Evolutionary conservation across 2,113 vertebrate genomes (phyloP).

Genomic region (Hippolais icterina): DNA sequence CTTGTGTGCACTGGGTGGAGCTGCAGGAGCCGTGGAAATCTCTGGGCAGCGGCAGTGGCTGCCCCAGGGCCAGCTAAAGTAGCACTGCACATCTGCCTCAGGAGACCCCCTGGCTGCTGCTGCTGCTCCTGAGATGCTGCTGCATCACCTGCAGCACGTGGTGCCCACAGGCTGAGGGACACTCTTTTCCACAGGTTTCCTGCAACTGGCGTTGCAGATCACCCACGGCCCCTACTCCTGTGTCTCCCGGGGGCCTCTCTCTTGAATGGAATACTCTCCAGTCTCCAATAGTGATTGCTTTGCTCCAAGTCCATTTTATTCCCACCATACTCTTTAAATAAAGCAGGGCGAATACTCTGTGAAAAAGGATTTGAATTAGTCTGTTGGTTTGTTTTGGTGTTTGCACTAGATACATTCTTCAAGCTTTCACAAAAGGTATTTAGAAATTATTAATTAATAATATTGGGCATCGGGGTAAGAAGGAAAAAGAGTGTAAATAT

Average conservation of each 20-base stretch:
- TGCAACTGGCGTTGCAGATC: neutral
- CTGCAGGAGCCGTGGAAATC: neutral
- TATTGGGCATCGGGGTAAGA: neutral
- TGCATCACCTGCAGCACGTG: neutral
- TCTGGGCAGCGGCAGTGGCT: neutral
- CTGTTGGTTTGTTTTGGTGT: neutral
- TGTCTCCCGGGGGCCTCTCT: rapidly evolving
- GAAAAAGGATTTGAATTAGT: neutral
- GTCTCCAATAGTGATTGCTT: neutral
- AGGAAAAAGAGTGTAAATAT: neutral
- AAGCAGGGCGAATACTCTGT: neutral
- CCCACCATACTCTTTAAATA: neutral
- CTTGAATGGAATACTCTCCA: neutral
- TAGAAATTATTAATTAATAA: neutral
- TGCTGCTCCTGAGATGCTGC: neutral
- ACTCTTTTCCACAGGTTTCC: neutral
- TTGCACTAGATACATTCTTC: neutral
- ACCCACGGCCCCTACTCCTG: rapidly evolving
- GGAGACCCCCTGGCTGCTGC: neutral
- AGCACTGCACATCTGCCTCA: neutral
- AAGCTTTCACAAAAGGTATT: neutral
- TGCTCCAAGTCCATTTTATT: neutral
- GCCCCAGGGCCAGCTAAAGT: neutral
- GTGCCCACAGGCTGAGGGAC: neutral
- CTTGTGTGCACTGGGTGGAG: neutral